phyloP scores from a whole-genome alignment of 2,797 vertebrate genomes.

The Chloroceryle inda region DNA sequence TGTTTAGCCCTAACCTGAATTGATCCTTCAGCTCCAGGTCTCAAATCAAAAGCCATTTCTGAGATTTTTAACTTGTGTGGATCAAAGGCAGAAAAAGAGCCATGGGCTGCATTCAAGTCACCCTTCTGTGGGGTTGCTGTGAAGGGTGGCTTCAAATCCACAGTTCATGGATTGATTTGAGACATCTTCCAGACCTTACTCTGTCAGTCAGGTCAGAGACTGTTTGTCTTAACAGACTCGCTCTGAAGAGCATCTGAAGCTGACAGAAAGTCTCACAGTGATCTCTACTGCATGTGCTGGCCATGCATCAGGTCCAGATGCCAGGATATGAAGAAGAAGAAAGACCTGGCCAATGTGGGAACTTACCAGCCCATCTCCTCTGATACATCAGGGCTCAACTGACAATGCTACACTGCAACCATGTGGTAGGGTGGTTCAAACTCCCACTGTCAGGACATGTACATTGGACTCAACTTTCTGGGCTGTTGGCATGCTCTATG shows the following conservation, averaged over 20 bases:
- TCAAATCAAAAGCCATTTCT: background rate
- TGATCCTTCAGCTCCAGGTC: background rate
- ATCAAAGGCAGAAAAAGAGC: background rate
- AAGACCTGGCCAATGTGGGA: background rate
- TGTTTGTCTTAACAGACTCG: background rate
- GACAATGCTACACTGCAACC: accelerated
- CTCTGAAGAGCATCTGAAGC: background rate
- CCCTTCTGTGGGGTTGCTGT: background rate
- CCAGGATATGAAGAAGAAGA: background rate
- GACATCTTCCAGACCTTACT: background rate
- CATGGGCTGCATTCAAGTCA: background rate
- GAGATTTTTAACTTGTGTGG: background rate
- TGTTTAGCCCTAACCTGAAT: background rate
- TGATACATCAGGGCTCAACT: background rate
- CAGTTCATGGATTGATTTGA: background rate
- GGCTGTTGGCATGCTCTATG: background rate
- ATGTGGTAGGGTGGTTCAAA: background rate
- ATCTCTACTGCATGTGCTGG: accelerated
- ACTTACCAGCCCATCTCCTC: background rate
- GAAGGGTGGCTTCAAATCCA: background rate
- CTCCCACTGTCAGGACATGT: background rate
- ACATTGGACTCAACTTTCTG: background rate
- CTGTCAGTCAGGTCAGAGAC: background rate
- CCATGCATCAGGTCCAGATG: background rate
- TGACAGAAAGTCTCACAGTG: accelerated